Conservation (phyloP, 2,888 invertebrate genomes). For the Hirtodrosophila histrioides region DNA sequence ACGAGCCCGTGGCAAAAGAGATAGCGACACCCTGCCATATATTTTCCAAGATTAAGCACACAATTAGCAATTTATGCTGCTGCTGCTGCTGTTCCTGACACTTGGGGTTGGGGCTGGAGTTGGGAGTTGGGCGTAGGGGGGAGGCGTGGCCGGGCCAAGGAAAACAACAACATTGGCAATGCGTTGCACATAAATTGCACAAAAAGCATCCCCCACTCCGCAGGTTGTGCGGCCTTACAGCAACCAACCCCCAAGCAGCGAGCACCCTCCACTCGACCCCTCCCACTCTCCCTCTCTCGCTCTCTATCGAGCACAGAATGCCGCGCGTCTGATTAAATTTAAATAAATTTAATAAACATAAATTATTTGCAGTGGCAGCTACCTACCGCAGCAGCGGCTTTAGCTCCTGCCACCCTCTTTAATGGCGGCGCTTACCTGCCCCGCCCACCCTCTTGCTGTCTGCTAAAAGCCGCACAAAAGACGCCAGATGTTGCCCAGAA, state of each 20-base stretch:
- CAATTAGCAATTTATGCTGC: conserved; percentile 74
- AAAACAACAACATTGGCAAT: conserved; percentile 68
- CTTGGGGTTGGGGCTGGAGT: conserved; percentile 12
- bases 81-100: conserved; percentile 24
- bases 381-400: conserved; percentile 12
- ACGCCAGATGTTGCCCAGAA: conserved; percentile 70
- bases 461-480: conserved; percentile 73
- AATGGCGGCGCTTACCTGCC: conserved; percentile 71
- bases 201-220: conserved; percentile 58
- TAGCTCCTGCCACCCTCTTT: conserved; percentile 46
- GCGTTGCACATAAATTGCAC: conserved; percentile 76
- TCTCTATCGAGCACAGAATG: conserved; percentile 34
- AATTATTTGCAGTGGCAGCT: conserved; percentile 77
- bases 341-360: conserved; percentile 85
- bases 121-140: conserved; percentile 48
- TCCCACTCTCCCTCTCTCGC: conserved; percentile 7
- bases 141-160: conserved; percentile 48
- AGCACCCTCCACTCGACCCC: conserved; percentile 26
- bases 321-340: conserved; percentile 83
- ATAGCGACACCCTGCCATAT: conserved; percentile 58
- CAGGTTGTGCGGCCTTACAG: conserved; percentile 20
- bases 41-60: conserved; percentile 76
- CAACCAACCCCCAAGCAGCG: conserved; percentile 25
- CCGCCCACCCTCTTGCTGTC: conserved; percentile 33
- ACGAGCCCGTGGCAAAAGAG: conserved; percentile 33